Evolutionary conservation across 2,113 vertebrate species (phyloP), one percentile per base, ranked within the genome.

Genomic region (Toxotes chatareus): DNA sequence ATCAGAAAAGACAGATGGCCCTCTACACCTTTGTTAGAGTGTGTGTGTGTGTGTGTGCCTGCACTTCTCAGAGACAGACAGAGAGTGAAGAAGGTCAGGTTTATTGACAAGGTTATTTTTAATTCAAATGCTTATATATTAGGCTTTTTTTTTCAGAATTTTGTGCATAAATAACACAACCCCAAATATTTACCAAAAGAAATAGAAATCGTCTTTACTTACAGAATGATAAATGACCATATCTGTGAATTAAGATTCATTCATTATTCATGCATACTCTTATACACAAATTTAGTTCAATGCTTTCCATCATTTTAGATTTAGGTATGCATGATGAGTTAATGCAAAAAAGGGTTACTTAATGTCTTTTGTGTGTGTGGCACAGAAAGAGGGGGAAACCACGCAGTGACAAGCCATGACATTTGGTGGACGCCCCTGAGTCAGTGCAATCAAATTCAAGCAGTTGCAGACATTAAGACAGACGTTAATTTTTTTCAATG

Each of bases 1-100:
- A 77, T 89, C 85, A 91, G 86, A 87, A 82, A 90, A 91, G 90
- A 92, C 93, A 94, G 91, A 94, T 94, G 93, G 93, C 75, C 88
- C 73, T 69, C 72, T 86, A 80, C 84, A 86, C 85, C 71, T 92
- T 84, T 87, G 72, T 86, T 42, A 85, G 71, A 85, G 63, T 7
- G 68, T 14, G 73, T 4, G 73, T 70, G 81, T 23, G 70, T 42
- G 74, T 46, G 76, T 63, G 84, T 32, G 82, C 67, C 56, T 77
- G 27, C 55, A 76, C 42, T 5, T 47, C 47, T 73, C 51, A 68
- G 11, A 49, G 57, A 53, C 19, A 12, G n/a, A 69, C 40, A 42
- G 7, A 51, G 11, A 32, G 64, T 65, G 36, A 72, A 31, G 73
- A 84, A 57, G 63, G 34, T 76, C 59, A 80, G 65, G 40, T 74